phyloP scores from a whole-genome alignment of 2,113 vertebrate species.

The Ictidomys tridecemlineatus region DNA sequence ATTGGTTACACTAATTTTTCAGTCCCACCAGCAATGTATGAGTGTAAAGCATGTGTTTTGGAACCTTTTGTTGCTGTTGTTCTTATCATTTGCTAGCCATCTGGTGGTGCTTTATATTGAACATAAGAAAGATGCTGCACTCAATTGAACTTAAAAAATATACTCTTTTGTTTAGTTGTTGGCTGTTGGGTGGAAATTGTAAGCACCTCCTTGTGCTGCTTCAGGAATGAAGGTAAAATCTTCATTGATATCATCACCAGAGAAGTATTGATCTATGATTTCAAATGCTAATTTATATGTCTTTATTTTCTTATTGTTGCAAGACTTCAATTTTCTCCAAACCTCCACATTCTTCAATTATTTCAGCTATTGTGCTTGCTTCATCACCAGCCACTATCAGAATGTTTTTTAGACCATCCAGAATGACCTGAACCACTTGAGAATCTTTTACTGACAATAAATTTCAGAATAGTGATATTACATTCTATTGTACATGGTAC shows the following conservation, averaged over 20 bases:
- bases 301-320: constrained; percentile 99
- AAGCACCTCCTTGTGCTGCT: constrained; percentile 98
- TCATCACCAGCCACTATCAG: constrained; percentile 99
- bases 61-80: constrained; percentile 91
- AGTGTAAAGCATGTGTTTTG: constrained; percentile 81
- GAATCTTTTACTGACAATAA: constrained; percentile 98
- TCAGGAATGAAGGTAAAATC: constrained; percentile 97
- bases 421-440: constrained; percentile 99
- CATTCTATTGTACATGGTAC: constrained; percentile 97
- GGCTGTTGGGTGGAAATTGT: constrained; percentile 97
- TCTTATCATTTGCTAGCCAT: constrained; percentile 92
- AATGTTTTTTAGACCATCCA: constrained; percentile 99
- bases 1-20: too few species aligned
- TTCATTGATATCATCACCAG: constrained; percentile 98
- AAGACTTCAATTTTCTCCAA: constrained; percentile 98
- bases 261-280: constrained; percentile 99
- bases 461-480: constrained; percentile 98
- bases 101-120: constrained; percentile 90
- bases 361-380: constrained; percentile 97
- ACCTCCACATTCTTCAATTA: constrained; percentile 99
- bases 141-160: constrained; percentile 95
- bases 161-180: constrained; percentile 99
- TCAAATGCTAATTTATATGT: constrained; percentile 99
- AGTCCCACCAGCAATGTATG: too few species aligned
- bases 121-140: constrained; percentile 93